These are phyloP conservation scores for Tragulus kanchil DNA, from an alignment of 2,113 vertebrate species.

Conservation along the genomic window DNA sequence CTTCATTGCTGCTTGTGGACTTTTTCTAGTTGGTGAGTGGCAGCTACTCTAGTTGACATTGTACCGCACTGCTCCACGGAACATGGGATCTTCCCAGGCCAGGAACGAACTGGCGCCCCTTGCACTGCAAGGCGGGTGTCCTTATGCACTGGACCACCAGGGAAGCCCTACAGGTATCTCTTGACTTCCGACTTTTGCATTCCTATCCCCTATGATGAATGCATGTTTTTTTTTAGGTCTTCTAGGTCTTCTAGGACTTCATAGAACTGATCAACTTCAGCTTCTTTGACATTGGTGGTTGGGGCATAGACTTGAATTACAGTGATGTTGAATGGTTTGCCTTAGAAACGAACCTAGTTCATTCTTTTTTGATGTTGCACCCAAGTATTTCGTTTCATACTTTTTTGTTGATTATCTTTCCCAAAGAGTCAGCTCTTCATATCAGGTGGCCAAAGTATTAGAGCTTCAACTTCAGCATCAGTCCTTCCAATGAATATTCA, in stretches of 20 bases:
- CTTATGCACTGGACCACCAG: too few species aligned
- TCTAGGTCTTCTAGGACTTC: neutral
- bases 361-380: neutral
- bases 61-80: too few species aligned
- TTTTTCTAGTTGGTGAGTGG: neutral
- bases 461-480: too few species aligned
- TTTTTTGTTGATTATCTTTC: neutral
- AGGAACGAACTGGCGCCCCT: too few species aligned
- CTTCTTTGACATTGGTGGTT: neutral
- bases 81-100: too few species aligned
- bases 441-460: too few species aligned
- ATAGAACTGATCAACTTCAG: neutral
- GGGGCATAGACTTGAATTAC: neutral
- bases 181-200: neutral
- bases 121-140: too few species aligned
- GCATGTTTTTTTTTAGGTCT: neutral
- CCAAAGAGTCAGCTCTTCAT: too few species aligned
- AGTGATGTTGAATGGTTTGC: neutral
- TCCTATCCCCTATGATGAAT: neutral
- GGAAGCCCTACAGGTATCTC: too few species aligned
- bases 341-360: neutral
- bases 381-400: neutral
- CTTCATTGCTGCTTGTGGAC: neutral
- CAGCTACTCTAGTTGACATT: too few species aligned
- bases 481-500: too few species aligned